Evolutionary conservation across 1,140 invertebrate species (phyloP), one percentile per base, ranked within the genome.

Genomic region (Drosophila watanabei): DNA sequence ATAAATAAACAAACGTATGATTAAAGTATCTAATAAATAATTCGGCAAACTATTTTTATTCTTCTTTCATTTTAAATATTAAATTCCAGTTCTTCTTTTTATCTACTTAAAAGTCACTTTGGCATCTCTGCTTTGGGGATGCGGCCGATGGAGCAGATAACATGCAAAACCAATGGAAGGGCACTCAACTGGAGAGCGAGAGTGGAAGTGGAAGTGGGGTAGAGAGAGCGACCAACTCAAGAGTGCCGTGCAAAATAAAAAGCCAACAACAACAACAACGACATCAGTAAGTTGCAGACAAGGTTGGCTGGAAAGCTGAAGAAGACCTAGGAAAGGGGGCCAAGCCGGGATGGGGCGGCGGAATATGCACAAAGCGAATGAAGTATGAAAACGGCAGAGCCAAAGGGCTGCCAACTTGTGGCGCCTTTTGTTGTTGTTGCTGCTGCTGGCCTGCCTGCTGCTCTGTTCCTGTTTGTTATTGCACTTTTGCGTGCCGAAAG

Each of bases 341-440:
- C n/a, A 13, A 16, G 18, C 13, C 32, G 24, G 28, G 4, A 30
- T 20, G 16, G 16, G 48, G 20, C 7, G 30, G 28, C 41, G 39
- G 56, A 61, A 52, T 61, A 61, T 77, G 72, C 43, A 77, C 72
- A 89, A 80, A 89, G 69, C 65, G 52, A 57, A 58, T 85, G 66
- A 76, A 80, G 82, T 69, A 88, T 88, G 84, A 79, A 88, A 79
- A 80, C 63, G 69, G 80, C 64, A 64, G 62, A 68, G 35, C 76
- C 51, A 49, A 90, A 78, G 68, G 79, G 83, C 75, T 82, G 70
- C 71, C 85, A 89, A 89, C 85, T 89, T 89, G 85, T 89, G 85
- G 85, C 85, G 85, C 85, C 86, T 77, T 89, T 89, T 68, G 63
- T 75, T 75, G 64, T 46, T 48, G 80, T 30, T 62, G 56, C 30